phyloP scores from a whole-genome alignment of 2,797 vertebrate genomes.

The Forpus xanthops region DNA sequence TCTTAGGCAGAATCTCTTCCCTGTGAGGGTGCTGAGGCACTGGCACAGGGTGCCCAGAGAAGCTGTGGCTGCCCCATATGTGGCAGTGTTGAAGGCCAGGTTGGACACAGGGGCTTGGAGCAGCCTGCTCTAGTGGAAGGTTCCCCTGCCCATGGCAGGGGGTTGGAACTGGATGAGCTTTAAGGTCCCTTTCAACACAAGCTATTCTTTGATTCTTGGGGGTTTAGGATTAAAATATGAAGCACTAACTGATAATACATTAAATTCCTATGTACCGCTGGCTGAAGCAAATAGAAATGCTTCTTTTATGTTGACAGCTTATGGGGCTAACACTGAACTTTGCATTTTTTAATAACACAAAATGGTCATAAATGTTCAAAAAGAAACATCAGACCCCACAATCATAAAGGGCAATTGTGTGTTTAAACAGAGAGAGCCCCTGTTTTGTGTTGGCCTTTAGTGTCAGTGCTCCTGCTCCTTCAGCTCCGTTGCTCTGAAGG shows the following conservation, averaged over 20 bases:
- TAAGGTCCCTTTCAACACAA: background rate
- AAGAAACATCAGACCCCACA: background rate
- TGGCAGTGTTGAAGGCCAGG: too few species aligned
- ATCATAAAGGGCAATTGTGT: constrained; percentile 36
- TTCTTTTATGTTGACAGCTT: background rate
- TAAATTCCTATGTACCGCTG: background rate
- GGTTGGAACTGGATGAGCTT: background rate
- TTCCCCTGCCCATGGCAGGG: background rate
- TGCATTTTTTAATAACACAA: constrained; percentile 18
- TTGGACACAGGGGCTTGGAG: background rate
- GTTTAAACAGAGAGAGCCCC: background rate
- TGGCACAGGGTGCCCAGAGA: too few species aligned
- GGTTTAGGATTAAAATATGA: background rate
- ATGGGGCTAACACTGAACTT: background rate
- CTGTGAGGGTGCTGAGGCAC: too few species aligned
- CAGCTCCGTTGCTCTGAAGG: background rate
- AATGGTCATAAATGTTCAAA: background rate
- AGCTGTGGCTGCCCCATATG: too few species aligned
- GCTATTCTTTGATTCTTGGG: background rate
- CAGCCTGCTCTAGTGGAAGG: background rate
- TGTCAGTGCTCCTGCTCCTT: background rate
- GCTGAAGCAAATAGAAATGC: background rate
- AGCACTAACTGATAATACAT: background rate
- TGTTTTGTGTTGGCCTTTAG: background rate
- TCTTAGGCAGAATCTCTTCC: too few species aligned